Evolutionary conservation across 2,797 vertebrate genomes (phyloP), one percentile per base, ranked within the genome.

Genomic region (Muscicapa striata): DNA sequence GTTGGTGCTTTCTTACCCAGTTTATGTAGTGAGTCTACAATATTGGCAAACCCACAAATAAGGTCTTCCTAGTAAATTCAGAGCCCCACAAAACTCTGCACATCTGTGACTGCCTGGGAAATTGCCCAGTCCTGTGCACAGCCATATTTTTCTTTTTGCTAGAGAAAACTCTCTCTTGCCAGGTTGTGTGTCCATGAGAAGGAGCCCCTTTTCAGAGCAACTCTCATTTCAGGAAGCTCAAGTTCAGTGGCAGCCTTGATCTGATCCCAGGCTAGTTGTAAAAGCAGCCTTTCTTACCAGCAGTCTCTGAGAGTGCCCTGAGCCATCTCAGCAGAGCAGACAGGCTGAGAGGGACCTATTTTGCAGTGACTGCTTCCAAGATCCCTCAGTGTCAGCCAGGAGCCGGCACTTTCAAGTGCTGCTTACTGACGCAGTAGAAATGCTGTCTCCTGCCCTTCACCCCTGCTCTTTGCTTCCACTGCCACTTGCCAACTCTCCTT

Each of bases 351-450:
- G 75, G 84, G 89, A 94, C 94, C 90, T 83, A 68, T 79, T 97
- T 95, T 85, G 46, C 95, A 83, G 78, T 61, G 81, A 41, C 78
- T 1, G 88, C 77, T 97, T 97, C 95, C 94, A 97, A 95, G 96
- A 93, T 90, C 94, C 16, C 91, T 94, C 86, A 21, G 86, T 73
- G 95, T 87, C 91, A 95, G 96, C 96, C 96, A 96, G 93, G 59
- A 96, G 84, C 70, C 94, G 95, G 95, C 95, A 67, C 96, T 96
- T 96, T 96, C 93, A 96, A 96, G 96, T 96, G 90, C 93, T 94
- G 86, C 94, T 84, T 93, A 95, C 94, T 96, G 92, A 93, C 83
- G 2, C 95, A 87, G 94, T 95, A 84, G 95, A 94, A 95, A 87
- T 82, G 81, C 94, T 87, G 92, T 94, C 95, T 95, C 92, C 96